Evolutionary conservation across 2,113 vertebrate genomes (phyloP), one percentile per base, ranked within the genome.

Genomic region (Athene cunicularia): DNA sequence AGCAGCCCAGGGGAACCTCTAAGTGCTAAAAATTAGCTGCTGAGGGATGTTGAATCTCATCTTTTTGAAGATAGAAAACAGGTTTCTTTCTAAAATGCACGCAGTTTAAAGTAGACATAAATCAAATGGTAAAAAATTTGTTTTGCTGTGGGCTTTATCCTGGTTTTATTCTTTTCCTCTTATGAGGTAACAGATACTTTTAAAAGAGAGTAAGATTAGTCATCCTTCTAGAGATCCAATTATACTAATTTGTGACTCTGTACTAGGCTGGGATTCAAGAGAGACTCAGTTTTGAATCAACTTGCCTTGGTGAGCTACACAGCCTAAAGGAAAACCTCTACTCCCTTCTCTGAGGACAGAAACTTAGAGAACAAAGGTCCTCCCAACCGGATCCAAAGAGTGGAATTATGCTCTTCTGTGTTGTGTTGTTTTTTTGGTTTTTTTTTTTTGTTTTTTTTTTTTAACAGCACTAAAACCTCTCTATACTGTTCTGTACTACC

Each of bases 1-100:
- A 98, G 96, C 80, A 96, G 97, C 98, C 96, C 92, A 97, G 92
- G 97, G 98, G 98, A 97, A 95, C 47, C 28, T 96, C 83, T 97
- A 95, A 97, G 89, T 96, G 95, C 83, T 97, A 95, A 97, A 97
- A 98, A 98, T 98, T 96, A 98, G 96, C 93, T 96, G 70, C 86
- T 95, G 83, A 98, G 88, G 94, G 91, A 97, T 91, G 93, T 93
- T 97, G 84, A 87, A 95, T 85, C 86, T 92, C 88, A 87, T 98
- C 76, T 62, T 96, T 97, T 91, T 94, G 86, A 97, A 72, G 89
- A 94, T 0, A 93, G 91, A 98, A 97, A 98, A 96, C 76, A 71
- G 49, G 83, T 93, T 97, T 82, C 52, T 95, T 97, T 97, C 53
- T 90, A 94, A 97, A 97, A 96, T 94, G 87, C 92, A 95, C 17